Base-by-base conservation (phyloP, 2,797 vertebrate genomes). In the Gadopsis marmoratus region DNA sequence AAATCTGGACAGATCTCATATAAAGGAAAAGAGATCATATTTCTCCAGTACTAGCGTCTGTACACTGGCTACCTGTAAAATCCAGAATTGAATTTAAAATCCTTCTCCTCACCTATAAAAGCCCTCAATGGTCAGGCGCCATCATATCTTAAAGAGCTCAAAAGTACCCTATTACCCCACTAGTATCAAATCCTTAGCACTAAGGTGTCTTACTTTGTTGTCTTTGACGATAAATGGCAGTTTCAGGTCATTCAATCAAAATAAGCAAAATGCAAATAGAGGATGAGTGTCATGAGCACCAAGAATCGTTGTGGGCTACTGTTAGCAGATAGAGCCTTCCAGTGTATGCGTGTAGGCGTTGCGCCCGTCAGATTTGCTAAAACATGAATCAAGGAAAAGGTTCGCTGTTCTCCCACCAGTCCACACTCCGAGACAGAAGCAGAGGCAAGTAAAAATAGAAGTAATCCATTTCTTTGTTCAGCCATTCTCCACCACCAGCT, bases 361-460 rank as follows among this genome's bases (percentile, higher is more conserved):
- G 31, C 47, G 12, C 61, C 41, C 11, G 58, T 74, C 78, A 76
- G 31, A 76, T 79, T 84, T 65, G 73, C 71, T 74, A 29, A 78
- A 78, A 70, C 71, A 50, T 26, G 66, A 54, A 66, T 73, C 37
- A 17, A 64, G 67, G 47, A 55, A 76, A 68, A 47, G 50, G 63
- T 74, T 62, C 70, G 35, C 43, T 9, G 47, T 48, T 48, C 78
- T 73, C 33, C 79, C 37, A n/a, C 64, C 33, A 39, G 17, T 47
- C 78, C 19, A 4, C 59, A 10, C 26, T 71, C 26, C 4, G 3
- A 66, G 74, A 58, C 41, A n/a, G n/a, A 47, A 31, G 65, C 74
- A 54, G 41, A 21, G 39, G 68, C 33, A 71, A 73, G 66, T 37
- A 74, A 74, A 87, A 77, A 86, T 74, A 77, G 63, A 81, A 70